Evolutionary conservation across 1,140 invertebrate species (phyloP).

Genomic region (Bombus terrestris): DNA sequence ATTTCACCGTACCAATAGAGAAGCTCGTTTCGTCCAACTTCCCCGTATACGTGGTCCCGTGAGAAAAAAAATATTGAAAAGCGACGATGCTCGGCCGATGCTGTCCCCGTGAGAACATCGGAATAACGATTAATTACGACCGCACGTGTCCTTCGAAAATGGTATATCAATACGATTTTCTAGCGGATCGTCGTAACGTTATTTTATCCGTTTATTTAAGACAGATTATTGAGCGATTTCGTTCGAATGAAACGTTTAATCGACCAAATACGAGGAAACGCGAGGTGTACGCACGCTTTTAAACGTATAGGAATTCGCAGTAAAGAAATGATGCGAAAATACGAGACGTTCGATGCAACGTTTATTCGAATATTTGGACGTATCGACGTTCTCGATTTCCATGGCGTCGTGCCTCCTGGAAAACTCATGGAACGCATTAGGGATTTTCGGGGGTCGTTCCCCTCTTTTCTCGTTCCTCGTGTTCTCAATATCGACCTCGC

Average conservation of each 20-base stretch:
- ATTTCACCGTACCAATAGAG: constrained; percentile 30
- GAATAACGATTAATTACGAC: constrained; percentile 16
- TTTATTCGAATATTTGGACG: neutral
- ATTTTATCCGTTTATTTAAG: too few species aligned
- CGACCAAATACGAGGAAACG: too few species aligned
- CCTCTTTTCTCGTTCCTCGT: constrained; percentile 55
- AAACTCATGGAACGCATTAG: constrained; percentile 57
- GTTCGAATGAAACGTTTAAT: too few species aligned
- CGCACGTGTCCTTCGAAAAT: neutral
- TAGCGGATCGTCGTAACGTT: neutral
- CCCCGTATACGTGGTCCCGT: neutral
- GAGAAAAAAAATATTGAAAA: constrained; percentile 33
- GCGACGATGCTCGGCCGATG: neutral
- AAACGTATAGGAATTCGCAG: neutral
- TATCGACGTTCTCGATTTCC: constrained; percentile 28
- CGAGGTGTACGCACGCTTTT: neutral
- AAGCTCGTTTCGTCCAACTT: constrained; percentile 35
- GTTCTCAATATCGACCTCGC: constrained; percentile 67
- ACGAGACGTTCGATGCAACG: neutral
- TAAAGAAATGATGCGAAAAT: too few species aligned
- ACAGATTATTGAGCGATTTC: too few species aligned
- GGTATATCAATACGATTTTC: neutral
- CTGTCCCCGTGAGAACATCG: constrained; percentile 32
- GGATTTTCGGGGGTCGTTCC: constrained; percentile 59
- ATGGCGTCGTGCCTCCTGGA: constrained; percentile 51